phyloP scores from a whole-genome alignment of 2,113 vertebrate genomes.

The Microtus richardsoni region DNA sequence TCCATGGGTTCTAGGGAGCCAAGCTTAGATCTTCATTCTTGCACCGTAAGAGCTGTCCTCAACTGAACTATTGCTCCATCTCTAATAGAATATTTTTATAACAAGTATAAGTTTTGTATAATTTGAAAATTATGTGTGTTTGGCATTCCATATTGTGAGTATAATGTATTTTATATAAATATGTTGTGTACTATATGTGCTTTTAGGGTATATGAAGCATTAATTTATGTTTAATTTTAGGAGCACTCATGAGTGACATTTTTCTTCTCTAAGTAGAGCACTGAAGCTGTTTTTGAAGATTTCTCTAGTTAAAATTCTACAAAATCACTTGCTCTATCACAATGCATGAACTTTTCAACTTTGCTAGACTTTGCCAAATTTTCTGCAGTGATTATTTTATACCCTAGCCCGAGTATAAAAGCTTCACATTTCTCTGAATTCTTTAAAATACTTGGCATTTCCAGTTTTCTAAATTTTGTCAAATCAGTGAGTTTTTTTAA shows the following conservation, averaged over 20 bases:
- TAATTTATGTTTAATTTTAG: conserved; percentile 36
- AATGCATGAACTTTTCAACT: background rate
- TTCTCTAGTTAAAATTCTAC: conserved; percentile 10
- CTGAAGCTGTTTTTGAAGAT: background rate
- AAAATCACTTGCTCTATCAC: conserved; percentile 13
- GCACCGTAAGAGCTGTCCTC: background rate
- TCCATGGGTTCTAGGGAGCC: too few relatives aligned
- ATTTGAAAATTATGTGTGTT: background rate
- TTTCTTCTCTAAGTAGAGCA: background rate
- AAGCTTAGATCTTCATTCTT: background rate
- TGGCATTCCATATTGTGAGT: background rate
- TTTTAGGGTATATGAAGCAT: background rate
- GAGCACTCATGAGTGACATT: background rate
- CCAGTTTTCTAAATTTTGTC: conserved; percentile 48
- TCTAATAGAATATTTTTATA: background rate
- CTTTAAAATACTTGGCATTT: background rate
- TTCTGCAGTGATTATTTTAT: conserved; percentile 28
- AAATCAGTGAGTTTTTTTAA: background rate
- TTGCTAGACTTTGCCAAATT: background rate
- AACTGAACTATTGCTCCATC: background rate
- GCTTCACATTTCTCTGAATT: background rate
- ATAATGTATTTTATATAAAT: background rate
- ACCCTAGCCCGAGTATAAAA: background rate
- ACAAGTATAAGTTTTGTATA: background rate
- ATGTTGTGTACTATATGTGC: background rate